phyloP scores from a whole-genome alignment of 2,113 vertebrate species.

The Forbesichthys papilliferus region DNA sequence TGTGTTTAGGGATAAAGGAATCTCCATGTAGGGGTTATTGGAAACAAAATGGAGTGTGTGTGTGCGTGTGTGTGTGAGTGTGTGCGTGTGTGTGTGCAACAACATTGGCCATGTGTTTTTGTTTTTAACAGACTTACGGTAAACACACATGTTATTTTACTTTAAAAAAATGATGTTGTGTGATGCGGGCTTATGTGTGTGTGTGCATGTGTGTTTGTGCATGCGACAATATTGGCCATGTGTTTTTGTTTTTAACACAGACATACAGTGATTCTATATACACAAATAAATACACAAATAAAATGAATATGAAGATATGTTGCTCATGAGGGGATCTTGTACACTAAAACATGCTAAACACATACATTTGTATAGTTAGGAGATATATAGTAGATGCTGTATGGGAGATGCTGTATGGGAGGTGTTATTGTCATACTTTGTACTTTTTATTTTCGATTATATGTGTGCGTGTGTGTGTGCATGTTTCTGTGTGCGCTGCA shows the following conservation, averaged over 20 bases:
- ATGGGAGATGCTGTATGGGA: no score
- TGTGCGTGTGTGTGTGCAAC: slow-evolving; percentile 13
- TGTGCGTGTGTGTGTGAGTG: slow-evolving; percentile 52
- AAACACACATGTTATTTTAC: no score
- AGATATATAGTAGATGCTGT: background rate
- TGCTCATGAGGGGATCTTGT: no score
- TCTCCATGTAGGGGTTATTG: slow-evolving; percentile 56
- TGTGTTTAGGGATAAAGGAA: slow-evolving; percentile 25
- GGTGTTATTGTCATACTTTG: slow-evolving; percentile 18
- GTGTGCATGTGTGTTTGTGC: slow-evolving; percentile 9
- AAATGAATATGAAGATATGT: no score
- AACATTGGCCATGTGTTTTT: background rate
- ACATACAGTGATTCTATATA: no score
- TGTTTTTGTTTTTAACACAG: no score
- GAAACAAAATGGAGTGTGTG: slow-evolving; percentile 71
- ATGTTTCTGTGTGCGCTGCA: slow-evolving; percentile 31
- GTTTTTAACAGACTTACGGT: no score
- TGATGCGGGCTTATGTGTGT: slow-evolving; percentile 13
- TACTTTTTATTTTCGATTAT: background rate
- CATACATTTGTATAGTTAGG: no score
- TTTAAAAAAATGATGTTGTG: no score
- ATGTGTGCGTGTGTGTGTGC: slow-evolving; percentile 16
- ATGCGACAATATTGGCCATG: no score
- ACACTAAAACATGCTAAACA: no score
- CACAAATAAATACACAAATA: no score